phyloP scores from a whole-genome alignment of 2,888 invertebrate genomes.

The Erannis defoliaria region DNA sequence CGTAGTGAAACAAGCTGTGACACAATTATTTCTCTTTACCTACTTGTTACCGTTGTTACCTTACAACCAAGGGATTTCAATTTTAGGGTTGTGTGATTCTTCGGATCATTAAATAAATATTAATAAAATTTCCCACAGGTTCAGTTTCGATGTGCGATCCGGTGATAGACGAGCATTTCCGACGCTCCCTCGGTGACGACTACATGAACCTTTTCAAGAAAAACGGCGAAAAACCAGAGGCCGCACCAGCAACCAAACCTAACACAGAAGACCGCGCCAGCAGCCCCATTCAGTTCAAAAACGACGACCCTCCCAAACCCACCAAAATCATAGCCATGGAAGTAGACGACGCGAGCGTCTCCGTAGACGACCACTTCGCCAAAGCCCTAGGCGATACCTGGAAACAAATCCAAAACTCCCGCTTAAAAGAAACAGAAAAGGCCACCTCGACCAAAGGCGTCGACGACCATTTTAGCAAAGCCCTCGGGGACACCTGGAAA shows the following conservation, averaged over 20 bases:
- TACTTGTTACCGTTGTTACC: no score
- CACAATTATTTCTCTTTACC: no score
- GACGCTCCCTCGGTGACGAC: conserved; percentile 95
- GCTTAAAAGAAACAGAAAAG: conserved; percentile 79
- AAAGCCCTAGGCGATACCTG: conserved; percentile 95
- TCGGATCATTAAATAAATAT: no score
- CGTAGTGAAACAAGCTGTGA: no score
- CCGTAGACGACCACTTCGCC: conserved; percentile 97
- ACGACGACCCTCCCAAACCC: conserved; percentile 70
- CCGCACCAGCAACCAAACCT: conserved; percentile 68
- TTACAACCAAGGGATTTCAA: no score
- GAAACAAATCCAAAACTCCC: conserved; percentile 90
- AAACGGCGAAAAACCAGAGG: conserved; percentile 64
- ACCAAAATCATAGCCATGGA: conserved; percentile 85
- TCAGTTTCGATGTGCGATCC: conserved; percentile 94
- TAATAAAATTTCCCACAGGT: conserved; percentile 82
- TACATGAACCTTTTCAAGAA: conserved; percentile 90
- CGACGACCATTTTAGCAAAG: conserved; percentile 97
- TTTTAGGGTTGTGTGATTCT: no score
- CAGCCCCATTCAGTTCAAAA: conserved; percentile 80
- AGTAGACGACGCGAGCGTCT: conserved; percentile 86
- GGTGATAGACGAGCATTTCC: conserved; percentile 98
- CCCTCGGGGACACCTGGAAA: conserved; percentile 94
- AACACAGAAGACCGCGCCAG: conserved; percentile 82
- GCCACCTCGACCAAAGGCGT: conserved; percentile 80